Base-by-base conservation (phyloP, 2,797 vertebrate genomes). In the Halcyon smyrnensis region DNA sequence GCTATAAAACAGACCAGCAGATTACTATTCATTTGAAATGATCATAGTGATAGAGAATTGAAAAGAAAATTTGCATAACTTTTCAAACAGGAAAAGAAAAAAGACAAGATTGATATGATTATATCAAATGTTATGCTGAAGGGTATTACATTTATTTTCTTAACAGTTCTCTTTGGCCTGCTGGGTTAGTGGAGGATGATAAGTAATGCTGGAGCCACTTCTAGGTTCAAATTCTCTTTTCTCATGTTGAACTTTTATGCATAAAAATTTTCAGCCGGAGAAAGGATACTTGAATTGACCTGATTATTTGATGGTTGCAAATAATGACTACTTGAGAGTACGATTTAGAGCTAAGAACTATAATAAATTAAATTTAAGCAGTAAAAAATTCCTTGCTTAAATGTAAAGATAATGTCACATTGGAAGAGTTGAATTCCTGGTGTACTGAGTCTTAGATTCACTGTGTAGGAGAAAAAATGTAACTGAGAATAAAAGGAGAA, bases 1-100 rank as follows among this genome's bases (percentile, higher is more conserved):
- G 21, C 50, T 85, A 6, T 84, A 70, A 87, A 92, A 32, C 59
- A 83, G 51, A 67, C 39, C 34, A 17, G 77, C 64, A 75, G 56
- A 78, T 93, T 84, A 50, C 39, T 67, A 64, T 71, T 90, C 59
- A 60, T 50, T 86, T 88, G 82, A 95, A 85, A 70, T 68, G n/a
- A 91, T 95, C 36, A 25, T 7, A 93, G 69, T 69, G 82, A 86
- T 71, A 89, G 27, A 79, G 39, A 87, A 25, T 78, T 93, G 37
- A 91, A 94, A 90, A 75, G 68, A 74, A 91, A 91, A 88, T 95
- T 88, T 95, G 53, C 53, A 53, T 84, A 80, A 50, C 6, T 68
- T 68, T 93, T 90, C 69, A 75, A 90, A 75, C 4, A 68, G 23
- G 15, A 50, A 63, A 64, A 89, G 53, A 84, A 41, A 75, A 80